phyloP scores from a whole-genome alignment of 2,113 vertebrate species.

The Melospiza melodia region DNA sequence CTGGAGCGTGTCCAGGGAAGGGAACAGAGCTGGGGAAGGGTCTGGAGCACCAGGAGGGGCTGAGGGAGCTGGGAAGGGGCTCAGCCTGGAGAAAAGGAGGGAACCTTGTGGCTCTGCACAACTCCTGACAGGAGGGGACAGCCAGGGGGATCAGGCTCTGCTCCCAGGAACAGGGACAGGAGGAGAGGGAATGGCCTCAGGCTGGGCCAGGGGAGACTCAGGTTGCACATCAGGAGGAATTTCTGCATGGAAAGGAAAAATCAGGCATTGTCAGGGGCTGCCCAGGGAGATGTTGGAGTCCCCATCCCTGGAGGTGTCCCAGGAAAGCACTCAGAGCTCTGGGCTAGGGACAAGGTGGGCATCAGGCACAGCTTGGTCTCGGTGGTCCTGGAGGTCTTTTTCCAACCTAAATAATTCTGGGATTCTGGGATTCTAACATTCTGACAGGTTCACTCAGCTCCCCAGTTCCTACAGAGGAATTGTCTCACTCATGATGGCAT shows the following conservation, averaged over 20 bases:
- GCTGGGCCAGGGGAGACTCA: too few species aligned
- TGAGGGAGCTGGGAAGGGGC: too few species aligned
- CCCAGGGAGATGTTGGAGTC: background rate
- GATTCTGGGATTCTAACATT: background rate
- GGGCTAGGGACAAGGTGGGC: rapidly evolving
- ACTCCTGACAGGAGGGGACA: too few species aligned
- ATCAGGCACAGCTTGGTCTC: rapidly evolving
- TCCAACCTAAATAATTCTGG: background rate
- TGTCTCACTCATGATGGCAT: background rate
- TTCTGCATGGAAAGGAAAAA: background rate
- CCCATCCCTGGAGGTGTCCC: background rate
- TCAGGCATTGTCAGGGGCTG: background rate
- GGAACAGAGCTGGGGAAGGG: too few species aligned
- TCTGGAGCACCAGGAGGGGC: too few species aligned
- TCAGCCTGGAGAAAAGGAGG: too few species aligned
- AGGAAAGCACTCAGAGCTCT: background rate
- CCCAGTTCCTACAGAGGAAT: background rate
- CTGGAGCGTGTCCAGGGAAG: too few species aligned
- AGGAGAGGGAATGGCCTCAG: too few species aligned
- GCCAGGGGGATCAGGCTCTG: too few species aligned
- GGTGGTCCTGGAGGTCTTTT: rapidly evolving
- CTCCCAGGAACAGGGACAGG: too few species aligned
- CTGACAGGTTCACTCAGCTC: background rate
- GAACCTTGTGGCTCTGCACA: too few species aligned
- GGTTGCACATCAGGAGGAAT: background rate